Evolutionary conservation across 2,113 vertebrate species (phyloP).

Genomic region (Sylvietta virens): DNA sequence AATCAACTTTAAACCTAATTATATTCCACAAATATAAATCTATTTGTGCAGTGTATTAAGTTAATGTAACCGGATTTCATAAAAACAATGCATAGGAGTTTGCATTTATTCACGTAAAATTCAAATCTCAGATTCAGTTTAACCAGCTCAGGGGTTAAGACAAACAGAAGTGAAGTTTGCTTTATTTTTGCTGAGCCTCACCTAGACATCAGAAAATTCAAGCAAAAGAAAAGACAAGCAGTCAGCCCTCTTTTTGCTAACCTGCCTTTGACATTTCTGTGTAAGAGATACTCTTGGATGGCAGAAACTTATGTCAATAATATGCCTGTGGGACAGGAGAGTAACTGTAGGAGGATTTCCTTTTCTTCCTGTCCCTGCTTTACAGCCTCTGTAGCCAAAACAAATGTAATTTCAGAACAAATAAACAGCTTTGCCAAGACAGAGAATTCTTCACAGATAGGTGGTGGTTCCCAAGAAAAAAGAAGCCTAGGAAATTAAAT

Average conservation of each 20-base stretch:
- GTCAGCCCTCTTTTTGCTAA: background rate
- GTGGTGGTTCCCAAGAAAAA: background rate
- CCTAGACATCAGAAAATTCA: background rate
- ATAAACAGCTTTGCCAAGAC: background rate
- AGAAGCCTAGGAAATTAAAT: background rate
- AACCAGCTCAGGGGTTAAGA: background rate
- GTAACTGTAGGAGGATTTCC: background rate
- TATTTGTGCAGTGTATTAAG: background rate
- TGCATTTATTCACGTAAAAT: background rate
- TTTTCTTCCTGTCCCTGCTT: background rate
- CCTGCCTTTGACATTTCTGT: background rate
- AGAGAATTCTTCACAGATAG: background rate
- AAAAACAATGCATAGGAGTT: background rate
- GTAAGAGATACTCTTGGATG: background rate
- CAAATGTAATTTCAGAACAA: background rate
- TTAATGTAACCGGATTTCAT: background rate
- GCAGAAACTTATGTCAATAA: background rate
- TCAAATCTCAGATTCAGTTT: background rate
- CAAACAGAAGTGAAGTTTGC: background rate
- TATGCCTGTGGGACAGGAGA: background rate
- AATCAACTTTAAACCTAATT: background rate
- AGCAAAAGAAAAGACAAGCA: background rate
- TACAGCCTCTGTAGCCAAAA: background rate
- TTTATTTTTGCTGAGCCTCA: background rate
- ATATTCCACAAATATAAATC: conserved; percentile 2